Conservation (phyloP, 1,140 invertebrate genomes). For the Zaprionus africanus region DNA sequence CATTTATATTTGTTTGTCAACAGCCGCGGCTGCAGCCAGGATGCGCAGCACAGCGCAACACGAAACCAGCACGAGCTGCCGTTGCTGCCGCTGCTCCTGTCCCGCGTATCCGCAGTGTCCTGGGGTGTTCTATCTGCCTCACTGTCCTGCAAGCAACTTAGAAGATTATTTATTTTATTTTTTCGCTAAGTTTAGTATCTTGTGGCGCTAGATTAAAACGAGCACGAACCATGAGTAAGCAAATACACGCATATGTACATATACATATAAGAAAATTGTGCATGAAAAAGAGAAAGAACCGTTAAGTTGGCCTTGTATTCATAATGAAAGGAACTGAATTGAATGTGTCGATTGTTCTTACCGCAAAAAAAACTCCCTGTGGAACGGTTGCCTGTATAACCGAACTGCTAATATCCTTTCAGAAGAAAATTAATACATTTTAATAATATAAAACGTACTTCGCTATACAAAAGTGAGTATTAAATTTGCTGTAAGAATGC, state of each 20-base stretch:
- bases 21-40: conserved; percentile 50
- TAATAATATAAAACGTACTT: too few species aligned
- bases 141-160: conserved; percentile 61
- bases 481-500: too few species aligned
- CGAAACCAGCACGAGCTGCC: conserved; percentile 59
- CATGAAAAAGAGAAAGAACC: conserved; percentile 20
- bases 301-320: conserved; percentile 67
- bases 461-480: too few species aligned
- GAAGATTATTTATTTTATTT: conserved; percentile 72
- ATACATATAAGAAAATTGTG: background rate
- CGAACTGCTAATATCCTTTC: background rate
- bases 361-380: too few species aligned
- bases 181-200: conserved; percentile 48
- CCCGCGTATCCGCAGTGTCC: conserved; percentile 17
- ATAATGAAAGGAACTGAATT: conserved; percentile 75
- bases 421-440: too few species aligned
- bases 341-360: conserved; percentile 41
- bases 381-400: background rate
- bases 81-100: background rate
- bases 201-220: conserved; percentile 42
- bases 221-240: conserved; percentile 3
- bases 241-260: background rate
- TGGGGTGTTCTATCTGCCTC: background rate
- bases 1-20: conserved; percentile 83
- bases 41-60: conserved; percentile 44